phyloP scores from a whole-genome alignment of 2,797 vertebrate species.

The Rhinella marina region DNA sequence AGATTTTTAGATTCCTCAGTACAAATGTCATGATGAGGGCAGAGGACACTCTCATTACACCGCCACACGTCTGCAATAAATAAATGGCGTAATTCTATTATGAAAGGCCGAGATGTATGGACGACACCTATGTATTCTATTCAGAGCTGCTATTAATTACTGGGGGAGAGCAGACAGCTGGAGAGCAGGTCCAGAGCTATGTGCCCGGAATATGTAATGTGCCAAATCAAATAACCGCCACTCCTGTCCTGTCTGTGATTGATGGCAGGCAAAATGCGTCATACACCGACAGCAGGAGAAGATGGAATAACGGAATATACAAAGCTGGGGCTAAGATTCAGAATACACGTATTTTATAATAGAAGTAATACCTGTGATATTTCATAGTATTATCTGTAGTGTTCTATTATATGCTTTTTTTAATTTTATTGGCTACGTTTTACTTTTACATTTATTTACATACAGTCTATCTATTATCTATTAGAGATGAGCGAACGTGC shows the following conservation, averaged over 20 bases:
- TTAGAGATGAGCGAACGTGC: too few species aligned
- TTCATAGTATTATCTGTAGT: too few species aligned
- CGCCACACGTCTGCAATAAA: neutral
- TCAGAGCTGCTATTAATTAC: conserved; percentile 32
- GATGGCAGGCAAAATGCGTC: neutral
- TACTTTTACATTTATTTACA: too few species aligned
- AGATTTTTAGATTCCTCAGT: neutral
- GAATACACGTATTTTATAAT: neutral
- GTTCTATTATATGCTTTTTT: too few species aligned
- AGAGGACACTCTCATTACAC: neutral
- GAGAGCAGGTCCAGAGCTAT: conserved; percentile 1
- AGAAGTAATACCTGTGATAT: neutral
- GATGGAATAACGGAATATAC: neutral
- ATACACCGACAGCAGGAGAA: neutral
- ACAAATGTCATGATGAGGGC: neutral
- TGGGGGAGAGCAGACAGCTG: conserved; percentile 30
- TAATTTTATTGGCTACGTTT: too few species aligned
- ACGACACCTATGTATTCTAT: conserved; percentile 19
- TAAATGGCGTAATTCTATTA: neutral
- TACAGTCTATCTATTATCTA: neutral
- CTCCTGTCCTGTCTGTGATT: conserved; percentile 19
- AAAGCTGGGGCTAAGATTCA: neutral
- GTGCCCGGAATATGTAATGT: conserved; percentile 19
- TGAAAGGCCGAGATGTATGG: too few species aligned
- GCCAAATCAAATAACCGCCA: conserved; percentile 32